A percentile compares a stretch with the other conserved stretches of the same genome.
phyloP scores from a whole-genome alignment of 2,113 vertebrate genomes.

The Gallinago paraguaiae region DNA sequence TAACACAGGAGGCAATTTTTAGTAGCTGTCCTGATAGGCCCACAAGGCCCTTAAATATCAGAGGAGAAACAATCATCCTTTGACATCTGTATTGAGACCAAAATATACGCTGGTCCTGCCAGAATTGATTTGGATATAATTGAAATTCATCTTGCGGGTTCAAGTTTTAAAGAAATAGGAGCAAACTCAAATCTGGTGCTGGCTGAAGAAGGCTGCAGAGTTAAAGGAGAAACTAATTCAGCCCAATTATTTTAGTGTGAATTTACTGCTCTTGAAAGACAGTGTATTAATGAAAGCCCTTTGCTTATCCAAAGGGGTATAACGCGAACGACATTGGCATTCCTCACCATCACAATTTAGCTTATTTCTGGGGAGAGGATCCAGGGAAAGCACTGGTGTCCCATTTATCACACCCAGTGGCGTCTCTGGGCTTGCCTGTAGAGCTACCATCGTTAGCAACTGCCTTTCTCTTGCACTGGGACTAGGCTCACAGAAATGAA shows the following conservation, averaged over 20 bases:
- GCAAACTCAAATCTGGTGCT: not conserved
- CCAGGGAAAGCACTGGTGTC: not conserved
- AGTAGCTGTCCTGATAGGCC: not conserved
- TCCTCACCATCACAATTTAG: not conserved
- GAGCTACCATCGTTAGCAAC: not conserved
- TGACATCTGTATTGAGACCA: not conserved
- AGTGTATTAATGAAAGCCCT: not conserved
- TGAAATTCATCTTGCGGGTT: not conserved
- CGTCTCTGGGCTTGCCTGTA: not conserved
- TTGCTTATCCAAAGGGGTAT: not conserved
- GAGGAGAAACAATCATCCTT: not conserved
- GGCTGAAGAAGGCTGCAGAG: not conserved
- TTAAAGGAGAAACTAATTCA: not conserved
- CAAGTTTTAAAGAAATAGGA: not conserved
- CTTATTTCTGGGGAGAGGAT: not conserved
- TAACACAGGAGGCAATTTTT: not conserved
- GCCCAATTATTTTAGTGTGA: not conserved
- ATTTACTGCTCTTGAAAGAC: not conserved
- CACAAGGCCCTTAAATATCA: not conserved
- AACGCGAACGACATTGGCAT: not conserved
- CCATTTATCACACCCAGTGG: accelerated
- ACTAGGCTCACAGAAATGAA: not conserved
- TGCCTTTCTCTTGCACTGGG: not conserved
- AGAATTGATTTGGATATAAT: not conserved
- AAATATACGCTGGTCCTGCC: not conserved